Conservation (phyloP, 2,797 vertebrate species). For the Brotula barbata region DNA sequence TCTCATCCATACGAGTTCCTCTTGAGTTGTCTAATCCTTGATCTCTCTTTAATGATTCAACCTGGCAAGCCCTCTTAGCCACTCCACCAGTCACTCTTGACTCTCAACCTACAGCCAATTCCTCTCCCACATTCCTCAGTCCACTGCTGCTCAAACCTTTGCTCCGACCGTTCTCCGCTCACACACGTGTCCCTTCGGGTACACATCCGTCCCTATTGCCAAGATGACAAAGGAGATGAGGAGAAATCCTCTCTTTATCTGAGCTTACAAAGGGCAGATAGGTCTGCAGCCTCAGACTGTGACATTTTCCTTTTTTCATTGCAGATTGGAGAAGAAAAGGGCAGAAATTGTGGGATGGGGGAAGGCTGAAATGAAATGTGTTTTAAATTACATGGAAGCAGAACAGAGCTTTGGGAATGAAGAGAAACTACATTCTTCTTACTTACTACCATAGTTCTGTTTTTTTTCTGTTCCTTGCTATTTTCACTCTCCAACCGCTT, state of each 20-base stretch:
- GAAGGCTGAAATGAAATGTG: constrained; percentile 42
- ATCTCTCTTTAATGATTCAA: background rate
- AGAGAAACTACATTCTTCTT: constrained; percentile 33
- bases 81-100: constrained; percentile 5
- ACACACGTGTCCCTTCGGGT: constrained; percentile 4
- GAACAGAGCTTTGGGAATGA: constrained; percentile 29
- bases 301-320: constrained; percentile 45
- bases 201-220: constrained; percentile 3
- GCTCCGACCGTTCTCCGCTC: background rate
- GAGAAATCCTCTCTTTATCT: constrained; percentile 33
- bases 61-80: background rate
- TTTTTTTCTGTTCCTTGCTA: constrained; percentile 36
- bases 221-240: constrained; percentile 33
- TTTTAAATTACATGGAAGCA: constrained; percentile 43
- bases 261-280: constrained; percentile 41
- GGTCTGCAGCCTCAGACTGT: constrained; percentile 27
- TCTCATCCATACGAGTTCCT: background rate
- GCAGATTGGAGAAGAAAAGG: constrained; percentile 41
- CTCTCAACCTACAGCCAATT: background rate
- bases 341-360: constrained; percentile 16
- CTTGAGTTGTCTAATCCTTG: background rate
- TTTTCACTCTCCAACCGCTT: constrained; percentile 23
- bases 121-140: constrained; percentile 4
- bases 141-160: constrained; percentile 5
- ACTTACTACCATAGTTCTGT: constrained; percentile 48